Evolutionary conservation across 2,113 vertebrate species (phyloP), one percentile per base, ranked within the genome.

Genomic region (Myxocyprinus asiaticus): DNA sequence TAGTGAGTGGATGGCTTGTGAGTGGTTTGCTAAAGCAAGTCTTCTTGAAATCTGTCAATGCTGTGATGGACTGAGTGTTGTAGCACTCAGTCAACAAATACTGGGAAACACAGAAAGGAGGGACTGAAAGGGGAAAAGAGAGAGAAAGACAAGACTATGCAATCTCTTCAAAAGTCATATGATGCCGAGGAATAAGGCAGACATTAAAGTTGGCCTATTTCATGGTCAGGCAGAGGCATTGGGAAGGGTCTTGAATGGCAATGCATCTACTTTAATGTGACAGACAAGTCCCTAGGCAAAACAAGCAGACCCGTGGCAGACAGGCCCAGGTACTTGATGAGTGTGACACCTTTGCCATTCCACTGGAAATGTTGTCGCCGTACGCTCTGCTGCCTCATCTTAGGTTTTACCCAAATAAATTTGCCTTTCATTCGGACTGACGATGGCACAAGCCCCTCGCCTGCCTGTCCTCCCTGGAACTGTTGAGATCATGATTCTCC

Each of bases 141-240:
- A 33, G 22, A 33, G 61, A 67, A 50, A 82, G 80, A 86, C 89
- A 90, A 90, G 90, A 87, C 85, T 84, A 87, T 89, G 87, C 87
- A 87, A 92, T 90, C 86, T 84, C 87, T 86, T 33, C 22, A 33
- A 86, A 88, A 90, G 86, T 81, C 81, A 79, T 81, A 83, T 85
- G 90, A 92, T 87, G 82, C 85, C 83, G 87, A 89, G 81, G 88
- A 88, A 88, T 90, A 87, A 91, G 86, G 88, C 91, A 91, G 90
- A 92, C 91, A 91, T 92, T 88, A 92, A 92, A 91, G 90, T 92
- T 94, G 92, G 93, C 91, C 92, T 93, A 93, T 93, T 94, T 94
- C 91, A 91, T 89, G 91, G 92, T 91, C 90, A 92, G 90, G 88
- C 89, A 88, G 85, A 84, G 81, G 89, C 84, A 91, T 88, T 83